Percentiles rank a stretch among this genome's conserved stretches.
Conservation (phyloP, 2,888 invertebrate genomes). For the Balanococcus diminutus region DNA sequence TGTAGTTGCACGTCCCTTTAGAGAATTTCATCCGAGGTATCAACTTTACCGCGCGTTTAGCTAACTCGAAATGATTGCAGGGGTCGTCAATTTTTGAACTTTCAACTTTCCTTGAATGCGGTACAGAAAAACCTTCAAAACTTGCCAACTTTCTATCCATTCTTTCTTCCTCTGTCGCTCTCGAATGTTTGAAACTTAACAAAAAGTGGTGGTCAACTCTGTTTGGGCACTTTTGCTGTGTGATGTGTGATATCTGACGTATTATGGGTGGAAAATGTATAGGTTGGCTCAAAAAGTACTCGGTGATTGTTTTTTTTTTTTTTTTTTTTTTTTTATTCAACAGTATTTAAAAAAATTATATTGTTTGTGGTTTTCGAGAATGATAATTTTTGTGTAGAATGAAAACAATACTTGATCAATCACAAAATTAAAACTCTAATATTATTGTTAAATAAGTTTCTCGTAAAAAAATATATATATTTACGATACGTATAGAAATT, state of each 20-base stretch:
- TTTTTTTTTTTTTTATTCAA: background rate
- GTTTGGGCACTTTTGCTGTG: background rate
- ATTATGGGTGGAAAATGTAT: too few relatives aligned
- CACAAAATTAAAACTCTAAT: too few relatives aligned
- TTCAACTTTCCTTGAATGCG: background rate
- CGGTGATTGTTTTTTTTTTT: background rate
- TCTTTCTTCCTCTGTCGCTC: too few relatives aligned
- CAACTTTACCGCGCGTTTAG: background rate
- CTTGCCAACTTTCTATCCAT: background rate
- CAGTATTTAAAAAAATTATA: background rate
- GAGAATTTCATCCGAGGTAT: background rate
- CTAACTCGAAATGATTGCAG: background rate
- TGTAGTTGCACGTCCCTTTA: background rate
- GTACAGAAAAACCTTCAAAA: background rate
- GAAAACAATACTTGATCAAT: too few relatives aligned
- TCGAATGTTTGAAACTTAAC: background rate
- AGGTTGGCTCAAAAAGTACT: background rate
- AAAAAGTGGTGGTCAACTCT: background rate
- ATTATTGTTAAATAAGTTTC: too few relatives aligned
- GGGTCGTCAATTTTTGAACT: background rate
- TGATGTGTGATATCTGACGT: background rate
- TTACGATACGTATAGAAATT: too few relatives aligned
- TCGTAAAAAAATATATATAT: background rate
- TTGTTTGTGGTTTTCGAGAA: too few relatives aligned
- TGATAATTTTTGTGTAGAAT: background rate